phyloP scores from a whole-genome alignment of 1,140 invertebrate species.

The Wiebesia pumilae region DNA sequence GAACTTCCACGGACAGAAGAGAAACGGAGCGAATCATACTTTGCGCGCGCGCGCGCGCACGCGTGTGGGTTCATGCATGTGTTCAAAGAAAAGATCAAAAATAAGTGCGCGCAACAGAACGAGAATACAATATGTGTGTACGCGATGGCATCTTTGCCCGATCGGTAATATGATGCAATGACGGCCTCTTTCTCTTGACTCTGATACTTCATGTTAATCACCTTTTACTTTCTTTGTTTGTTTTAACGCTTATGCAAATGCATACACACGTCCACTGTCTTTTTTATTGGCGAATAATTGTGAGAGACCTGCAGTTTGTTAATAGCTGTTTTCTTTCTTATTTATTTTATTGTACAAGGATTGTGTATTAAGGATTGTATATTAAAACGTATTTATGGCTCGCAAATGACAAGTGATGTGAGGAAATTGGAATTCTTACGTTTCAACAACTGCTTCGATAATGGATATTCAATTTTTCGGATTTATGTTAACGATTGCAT shows the following conservation, averaged over 20 bases:
- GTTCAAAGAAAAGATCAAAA: background rate
- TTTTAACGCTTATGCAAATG: constrained; percentile 24
- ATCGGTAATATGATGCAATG: constrained; percentile 8
- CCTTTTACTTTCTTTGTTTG: constrained; percentile 6
- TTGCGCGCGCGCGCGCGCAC: too few species aligned
- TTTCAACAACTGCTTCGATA: background rate
- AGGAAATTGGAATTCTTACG: background rate
- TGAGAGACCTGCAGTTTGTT: background rate
- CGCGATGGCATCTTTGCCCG: background rate
- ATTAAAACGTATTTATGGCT: background rate
- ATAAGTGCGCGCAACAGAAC: background rate
- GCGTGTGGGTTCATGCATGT: too few species aligned
- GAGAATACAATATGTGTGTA: background rate
- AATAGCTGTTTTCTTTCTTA: background rate
- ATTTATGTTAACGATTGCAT: background rate
- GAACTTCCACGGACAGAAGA: background rate
- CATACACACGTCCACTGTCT: background rate
- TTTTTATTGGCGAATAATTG: background rate
- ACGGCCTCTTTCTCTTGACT: constrained; percentile 26
- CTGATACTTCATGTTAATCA: constrained; percentile 28
- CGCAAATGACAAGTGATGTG: background rate
- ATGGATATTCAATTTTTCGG: background rate
- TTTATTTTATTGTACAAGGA: background rate
- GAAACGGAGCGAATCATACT: background rate
- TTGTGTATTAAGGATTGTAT: background rate